These are phyloP conservation scores for Papilio dardanus DNA, from an alignment of 1,140 invertebrate genomes.

Conservation along the genomic window DNA sequence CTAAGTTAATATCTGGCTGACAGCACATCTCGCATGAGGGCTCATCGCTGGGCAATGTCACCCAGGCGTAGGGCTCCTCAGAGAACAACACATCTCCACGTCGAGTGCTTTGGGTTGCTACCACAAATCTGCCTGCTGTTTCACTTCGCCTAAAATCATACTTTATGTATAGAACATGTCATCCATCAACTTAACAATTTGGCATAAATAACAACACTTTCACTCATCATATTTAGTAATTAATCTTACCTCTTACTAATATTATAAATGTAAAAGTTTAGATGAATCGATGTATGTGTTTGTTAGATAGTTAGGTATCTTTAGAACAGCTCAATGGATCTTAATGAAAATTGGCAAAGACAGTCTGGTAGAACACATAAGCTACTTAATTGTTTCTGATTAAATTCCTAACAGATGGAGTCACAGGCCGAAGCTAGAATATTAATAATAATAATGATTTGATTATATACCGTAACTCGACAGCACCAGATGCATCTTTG, in stretches of 20 bases:
- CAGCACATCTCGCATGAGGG: constrained; percentile 66
- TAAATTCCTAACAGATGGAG: too few relatives aligned
- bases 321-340: too few relatives aligned
- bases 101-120: constrained; percentile 47
- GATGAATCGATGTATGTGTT: too few relatives aligned
- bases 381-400: too few relatives aligned
- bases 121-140: constrained; percentile 57
- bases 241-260: too few relatives aligned
- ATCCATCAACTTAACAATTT: not conserved
- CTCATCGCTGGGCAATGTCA: constrained; percentile 54
- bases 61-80: constrained; percentile 73
- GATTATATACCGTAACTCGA: constrained; percentile 59
- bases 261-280: too few relatives aligned
- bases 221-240: not conserved
- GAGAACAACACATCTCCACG: constrained; percentile 70
- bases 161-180: constrained; percentile 14
- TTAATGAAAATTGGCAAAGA: too few relatives aligned
- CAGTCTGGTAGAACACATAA: too few relatives aligned
- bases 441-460: not conserved
- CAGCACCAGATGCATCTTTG: constrained; percentile 58
- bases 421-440: too few relatives aligned
- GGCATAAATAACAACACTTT: not conserved
- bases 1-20: constrained; percentile 54
- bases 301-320: too few relatives aligned
- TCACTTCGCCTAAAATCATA: constrained; percentile 58